Evolutionary conservation across 2,797 vertebrate species (phyloP).

Genomic region (Forpus xanthops): DNA sequence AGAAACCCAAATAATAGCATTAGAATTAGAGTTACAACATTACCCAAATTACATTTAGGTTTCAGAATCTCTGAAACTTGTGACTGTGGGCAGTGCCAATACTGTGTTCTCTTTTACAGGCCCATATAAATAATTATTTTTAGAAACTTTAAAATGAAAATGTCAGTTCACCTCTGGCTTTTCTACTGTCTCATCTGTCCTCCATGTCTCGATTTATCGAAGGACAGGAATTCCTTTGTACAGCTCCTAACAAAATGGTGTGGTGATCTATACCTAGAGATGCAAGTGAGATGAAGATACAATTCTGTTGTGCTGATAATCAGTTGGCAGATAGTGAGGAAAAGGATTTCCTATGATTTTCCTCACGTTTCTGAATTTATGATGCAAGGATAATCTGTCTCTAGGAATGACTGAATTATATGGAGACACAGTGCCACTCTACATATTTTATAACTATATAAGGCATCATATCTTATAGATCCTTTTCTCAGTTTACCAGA

Average conservation of each 20-base stretch:
- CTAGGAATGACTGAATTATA: neutral
- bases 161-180: accelerated
- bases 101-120: neutral
- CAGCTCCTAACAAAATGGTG: neutral
- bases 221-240: neutral
- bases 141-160: neutral
- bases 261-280: neutral
- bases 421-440: neutral
- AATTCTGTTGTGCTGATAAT: neutral
- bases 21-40: neutral
- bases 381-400: neutral
- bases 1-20: neutral
- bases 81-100: neutral
- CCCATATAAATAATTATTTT: neutral
- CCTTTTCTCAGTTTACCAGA: neutral
- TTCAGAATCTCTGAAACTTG: neutral
- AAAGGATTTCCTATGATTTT: neutral
- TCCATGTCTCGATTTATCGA: neutral
- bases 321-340: neutral
- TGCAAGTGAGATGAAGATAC: neutral
- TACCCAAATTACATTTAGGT: neutral
- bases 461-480: neutral
- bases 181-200: neutral
- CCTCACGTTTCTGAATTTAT: neutral
- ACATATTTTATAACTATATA: neutral